A percentile compares a stretch with the other conserved stretches of the same genome.
Evolutionary conservation across 37 sponge, comb jelly and placozoan species (phyloP).

Genomic region (Bolinopsis microptera): DNA sequence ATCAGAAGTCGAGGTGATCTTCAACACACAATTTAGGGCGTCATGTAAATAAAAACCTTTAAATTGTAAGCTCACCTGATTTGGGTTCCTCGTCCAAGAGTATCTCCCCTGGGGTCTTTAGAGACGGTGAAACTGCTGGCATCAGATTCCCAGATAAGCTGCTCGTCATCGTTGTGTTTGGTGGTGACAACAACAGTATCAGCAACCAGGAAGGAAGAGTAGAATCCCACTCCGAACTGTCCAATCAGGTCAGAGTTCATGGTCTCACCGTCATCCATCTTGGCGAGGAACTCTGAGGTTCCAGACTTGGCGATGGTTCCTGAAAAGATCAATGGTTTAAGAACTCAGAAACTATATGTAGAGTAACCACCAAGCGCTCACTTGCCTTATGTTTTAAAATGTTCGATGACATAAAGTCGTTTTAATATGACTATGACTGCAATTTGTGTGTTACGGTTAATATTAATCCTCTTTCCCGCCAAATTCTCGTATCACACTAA

Average conservation of each 20-base stretch:
- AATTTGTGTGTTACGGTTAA: too few species aligned
- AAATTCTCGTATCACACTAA: too few species aligned
- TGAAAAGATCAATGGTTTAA: neutral
- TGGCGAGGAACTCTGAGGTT: slow-evolving; percentile 93
- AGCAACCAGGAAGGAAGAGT: slow-evolving; percentile 97
- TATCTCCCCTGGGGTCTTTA: slow-evolving; percentile 89
- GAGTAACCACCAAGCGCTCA: too few species aligned
- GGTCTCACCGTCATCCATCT: slow-evolving; percentile 70
- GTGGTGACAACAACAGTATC: slow-evolving; percentile 95
- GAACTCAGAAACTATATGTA: neutral
- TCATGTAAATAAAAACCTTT: too few species aligned
- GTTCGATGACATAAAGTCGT: too few species aligned
- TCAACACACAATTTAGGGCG: too few species aligned
- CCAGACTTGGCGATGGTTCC: slow-evolving; percentile 99
- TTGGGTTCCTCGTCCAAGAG: slow-evolving; percentile 91
- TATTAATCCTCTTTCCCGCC: too few species aligned
- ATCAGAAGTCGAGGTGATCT: too few species aligned
- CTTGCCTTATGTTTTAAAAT: too few species aligned
- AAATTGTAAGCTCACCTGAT: slow-evolving; percentile 75
- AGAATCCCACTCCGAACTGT: slow-evolving; percentile 99
- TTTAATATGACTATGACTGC: too few species aligned
- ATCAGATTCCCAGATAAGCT: slow-evolving; percentile 95
- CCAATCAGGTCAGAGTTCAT: slow-evolving; percentile 85
- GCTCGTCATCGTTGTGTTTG: slow-evolving; percentile 93
- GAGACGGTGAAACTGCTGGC: slow-evolving; percentile 81